A percentile compares a stretch with the other conserved stretches of the same genome.
Conservation (phyloP, 2,888 invertebrate species). For the Adela reaumurella region DNA sequence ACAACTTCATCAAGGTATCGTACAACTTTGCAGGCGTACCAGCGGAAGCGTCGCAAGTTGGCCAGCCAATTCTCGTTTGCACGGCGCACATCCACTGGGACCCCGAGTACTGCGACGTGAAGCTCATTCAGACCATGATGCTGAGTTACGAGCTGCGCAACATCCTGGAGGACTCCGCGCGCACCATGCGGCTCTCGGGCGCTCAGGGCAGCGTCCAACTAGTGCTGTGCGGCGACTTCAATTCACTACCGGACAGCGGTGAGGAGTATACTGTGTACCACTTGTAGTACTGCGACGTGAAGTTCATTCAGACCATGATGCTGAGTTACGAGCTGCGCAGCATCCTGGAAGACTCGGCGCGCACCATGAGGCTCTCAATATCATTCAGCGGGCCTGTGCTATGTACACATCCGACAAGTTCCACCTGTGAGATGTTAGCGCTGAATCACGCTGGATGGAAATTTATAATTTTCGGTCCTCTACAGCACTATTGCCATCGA, state of each 20-base stretch:
- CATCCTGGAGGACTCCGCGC: slow-evolving; percentile 82
- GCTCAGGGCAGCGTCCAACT: slow-evolving; percentile 83
- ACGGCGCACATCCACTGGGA: slow-evolving; percentile 99
- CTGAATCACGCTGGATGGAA: too few relatives aligned
- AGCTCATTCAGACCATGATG: slow-evolving; percentile 99
- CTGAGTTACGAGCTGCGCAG: slow-evolving; percentile 88
- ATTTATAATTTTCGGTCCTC: too few relatives aligned
- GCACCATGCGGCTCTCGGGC: slow-evolving; percentile 69
- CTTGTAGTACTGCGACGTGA: slow-evolving; percentile 99
- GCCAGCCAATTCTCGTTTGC: slow-evolving; percentile 89
- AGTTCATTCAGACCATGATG: slow-evolving; percentile 99
- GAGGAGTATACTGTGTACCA: too few relatives aligned
- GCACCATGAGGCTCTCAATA: too few relatives aligned
- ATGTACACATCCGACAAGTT: too few relatives aligned
- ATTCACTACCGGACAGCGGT: slow-evolving; percentile 96
- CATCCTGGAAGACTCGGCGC: slow-evolving; percentile 82
- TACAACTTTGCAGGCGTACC: slow-evolving; percentile 55
- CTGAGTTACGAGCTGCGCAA: slow-evolving; percentile 88
- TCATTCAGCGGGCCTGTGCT: too few relatives aligned
- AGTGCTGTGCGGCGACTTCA: slow-evolving; percentile 95
- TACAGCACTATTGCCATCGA: too few relatives aligned
- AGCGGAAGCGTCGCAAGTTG: slow-evolving; percentile 69
- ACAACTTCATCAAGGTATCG: too few relatives aligned
- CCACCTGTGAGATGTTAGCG: too few relatives aligned
- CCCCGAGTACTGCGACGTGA: slow-evolving; percentile 99